Percentiles rank a stretch among this genome's conserved stretches.
Conservation (phyloP, 2,113 vertebrate species). For the Picathartes gymnocephalus region DNA sequence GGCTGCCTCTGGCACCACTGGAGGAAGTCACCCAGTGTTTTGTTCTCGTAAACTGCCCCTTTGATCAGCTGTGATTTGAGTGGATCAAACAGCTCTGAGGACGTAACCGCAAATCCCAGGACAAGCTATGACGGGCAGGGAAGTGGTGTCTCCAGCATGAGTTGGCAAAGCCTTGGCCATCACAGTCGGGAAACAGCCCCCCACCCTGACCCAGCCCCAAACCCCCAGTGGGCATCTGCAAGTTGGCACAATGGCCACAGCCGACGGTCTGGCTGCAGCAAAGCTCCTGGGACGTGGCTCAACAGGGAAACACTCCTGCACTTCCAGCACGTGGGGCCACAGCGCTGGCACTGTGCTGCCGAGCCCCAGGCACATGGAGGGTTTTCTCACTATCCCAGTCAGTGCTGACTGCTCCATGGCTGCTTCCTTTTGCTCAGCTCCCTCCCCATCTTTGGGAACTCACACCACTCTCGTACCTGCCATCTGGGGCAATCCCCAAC, state of each 20-base stretch:
- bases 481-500: not conserved
- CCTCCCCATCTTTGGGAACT: not conserved
- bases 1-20: conserved; percentile 19
- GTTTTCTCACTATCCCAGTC: not conserved
- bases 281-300: not conserved
- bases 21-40: conserved; percentile 51
- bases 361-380: accelerated
- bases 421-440: not conserved
- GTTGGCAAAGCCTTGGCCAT: not conserved
- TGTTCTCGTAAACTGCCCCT: conserved; percentile 48
- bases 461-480: not conserved
- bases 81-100: conserved; percentile 28
- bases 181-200: not conserved
- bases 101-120: not conserved
- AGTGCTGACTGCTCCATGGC: not conserved
- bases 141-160: not conserved
- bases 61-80: conserved; percentile 22
- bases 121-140: not conserved
- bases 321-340: accelerated
- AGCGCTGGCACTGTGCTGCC: accelerated
- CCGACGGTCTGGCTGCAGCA: not conserved
- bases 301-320: not conserved
- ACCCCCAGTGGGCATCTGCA: not conserved
- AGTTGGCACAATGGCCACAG: not conserved
- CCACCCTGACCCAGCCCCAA: not conserved